phyloP scores from a whole-genome alignment of 2,888 invertebrate species.

The Cepaea hortensis region DNA sequence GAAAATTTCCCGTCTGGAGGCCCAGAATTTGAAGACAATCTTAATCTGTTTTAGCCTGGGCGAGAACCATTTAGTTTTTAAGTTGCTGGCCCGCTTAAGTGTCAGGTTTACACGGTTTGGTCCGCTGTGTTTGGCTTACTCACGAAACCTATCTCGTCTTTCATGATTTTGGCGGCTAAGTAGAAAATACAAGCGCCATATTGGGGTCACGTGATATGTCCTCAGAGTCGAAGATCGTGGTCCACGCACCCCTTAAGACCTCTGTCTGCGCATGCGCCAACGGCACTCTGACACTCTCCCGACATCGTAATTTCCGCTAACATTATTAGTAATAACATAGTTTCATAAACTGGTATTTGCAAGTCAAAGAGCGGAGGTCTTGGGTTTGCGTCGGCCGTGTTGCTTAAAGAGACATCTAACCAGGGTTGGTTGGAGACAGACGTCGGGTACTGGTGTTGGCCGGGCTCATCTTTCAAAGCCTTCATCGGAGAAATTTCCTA shows the following conservation, averaged over 20 bases:
- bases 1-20: not conserved
- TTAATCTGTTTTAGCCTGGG: constrained; percentile 14
- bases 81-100: constrained; percentile 8
- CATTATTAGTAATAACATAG: constrained; percentile 40
- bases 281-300: constrained; percentile 28
- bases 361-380: constrained; percentile 36
- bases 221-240: constrained; percentile 43
- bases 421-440: constrained; percentile 10
- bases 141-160: constrained; percentile 42
- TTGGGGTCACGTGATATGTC: constrained; percentile 39
- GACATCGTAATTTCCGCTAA: constrained; percentile 45
- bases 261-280: constrained; percentile 34
- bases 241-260: constrained; percentile 28
- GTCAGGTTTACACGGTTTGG: constrained; percentile 22
- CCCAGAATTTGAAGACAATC: constrained; percentile 22
- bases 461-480: not conserved
- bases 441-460: not conserved
- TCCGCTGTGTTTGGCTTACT: constrained; percentile 24
- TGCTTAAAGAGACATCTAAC: constrained; percentile 3
- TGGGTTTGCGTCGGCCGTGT: constrained; percentile 20
- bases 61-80: constrained; percentile 33
- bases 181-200: constrained; percentile 33
- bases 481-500: constrained; percentile 10
- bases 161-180: constrained; percentile 19
- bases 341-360: constrained; percentile 44